Conservation (phyloP, 53 echinoderm and acorn worm species). For the Holothuria leucospilota region DNA sequence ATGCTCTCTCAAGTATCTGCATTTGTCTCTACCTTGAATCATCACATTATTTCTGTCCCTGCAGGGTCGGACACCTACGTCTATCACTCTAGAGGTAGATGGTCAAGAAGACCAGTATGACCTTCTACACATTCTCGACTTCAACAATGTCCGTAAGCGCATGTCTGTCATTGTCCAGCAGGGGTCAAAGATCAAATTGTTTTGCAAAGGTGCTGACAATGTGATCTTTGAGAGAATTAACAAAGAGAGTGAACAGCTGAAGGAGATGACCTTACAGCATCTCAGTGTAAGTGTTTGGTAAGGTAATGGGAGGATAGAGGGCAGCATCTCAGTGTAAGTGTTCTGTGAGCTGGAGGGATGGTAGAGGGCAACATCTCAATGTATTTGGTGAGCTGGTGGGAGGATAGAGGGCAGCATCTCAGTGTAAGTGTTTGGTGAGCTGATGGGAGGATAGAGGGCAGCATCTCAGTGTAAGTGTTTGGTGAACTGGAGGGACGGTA, state of each 20-base stretch:
- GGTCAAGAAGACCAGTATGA: slow-evolving; percentile 85
- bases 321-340: no score
- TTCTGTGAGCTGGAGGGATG: no score
- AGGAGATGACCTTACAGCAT: slow-evolving; percentile 83
- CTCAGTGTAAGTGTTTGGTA: slow-evolving; percentile 72
- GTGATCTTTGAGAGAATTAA: slow-evolving; percentile 88
- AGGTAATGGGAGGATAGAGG: no score
- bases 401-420: background rate
- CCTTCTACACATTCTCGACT: slow-evolving; percentile 95
- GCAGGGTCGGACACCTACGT: slow-evolving; percentile 90
- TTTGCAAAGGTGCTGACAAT: slow-evolving; percentile 95
- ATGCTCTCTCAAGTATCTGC: no score
- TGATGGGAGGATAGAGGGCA: no score
- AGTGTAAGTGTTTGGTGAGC: no score
- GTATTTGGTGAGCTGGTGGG: no score
- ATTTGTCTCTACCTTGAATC: no score
- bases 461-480: no score
- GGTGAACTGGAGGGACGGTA: no score
- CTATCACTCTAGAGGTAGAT: slow-evolving; percentile 87
- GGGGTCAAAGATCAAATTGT: slow-evolving; percentile 83
- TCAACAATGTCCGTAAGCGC: slow-evolving; percentile 96
- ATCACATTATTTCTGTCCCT: background rate
- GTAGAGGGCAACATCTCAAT: no score
- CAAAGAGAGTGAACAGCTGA: slow-evolving; percentile 65
- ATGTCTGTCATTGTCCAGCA: slow-evolving; percentile 97